phyloP scores from a whole-genome alignment of 2,113 vertebrate species.

The Chloebia gouldiae region DNA sequence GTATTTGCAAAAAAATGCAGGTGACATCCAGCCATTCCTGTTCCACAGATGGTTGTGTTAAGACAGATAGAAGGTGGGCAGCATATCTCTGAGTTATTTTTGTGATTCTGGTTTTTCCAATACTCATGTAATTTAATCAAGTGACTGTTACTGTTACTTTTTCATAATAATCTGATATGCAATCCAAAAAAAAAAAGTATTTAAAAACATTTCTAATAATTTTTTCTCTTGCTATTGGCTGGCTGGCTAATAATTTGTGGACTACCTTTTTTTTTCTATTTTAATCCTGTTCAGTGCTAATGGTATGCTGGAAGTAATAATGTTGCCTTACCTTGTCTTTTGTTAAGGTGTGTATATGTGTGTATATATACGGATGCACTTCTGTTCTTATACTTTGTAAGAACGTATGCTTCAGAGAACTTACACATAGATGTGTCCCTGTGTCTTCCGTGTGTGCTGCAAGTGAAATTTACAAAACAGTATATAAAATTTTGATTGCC shows the following conservation, averaged over 20 bases:
- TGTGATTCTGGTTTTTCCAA: neutral
- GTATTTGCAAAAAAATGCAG: neutral
- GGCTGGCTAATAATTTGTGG: neutral
- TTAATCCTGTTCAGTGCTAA: neutral
- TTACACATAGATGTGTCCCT: rapidly evolving
- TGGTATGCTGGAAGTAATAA: neutral
- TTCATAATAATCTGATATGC: neutral
- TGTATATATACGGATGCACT: neutral
- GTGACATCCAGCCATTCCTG: neutral
- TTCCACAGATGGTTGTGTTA: neutral
- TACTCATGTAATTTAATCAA: neutral
- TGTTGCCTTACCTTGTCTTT: neutral
- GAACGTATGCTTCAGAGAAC: neutral
- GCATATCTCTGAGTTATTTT: neutral
- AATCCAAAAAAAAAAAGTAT: neutral
- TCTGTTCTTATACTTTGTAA: neutral
- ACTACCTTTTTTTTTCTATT: neutral
- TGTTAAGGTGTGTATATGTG: neutral
- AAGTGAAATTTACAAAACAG: neutral
- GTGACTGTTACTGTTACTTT: neutral
- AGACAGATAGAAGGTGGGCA: neutral
- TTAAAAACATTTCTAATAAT: neutral
- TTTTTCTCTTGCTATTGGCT: neutral
- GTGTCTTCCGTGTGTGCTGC: neutral
- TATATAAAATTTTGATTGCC: neutral